Evolutionary conservation across 2,797 vertebrate species (phyloP).

Genomic region (Pyrocephalus nanus): DNA sequence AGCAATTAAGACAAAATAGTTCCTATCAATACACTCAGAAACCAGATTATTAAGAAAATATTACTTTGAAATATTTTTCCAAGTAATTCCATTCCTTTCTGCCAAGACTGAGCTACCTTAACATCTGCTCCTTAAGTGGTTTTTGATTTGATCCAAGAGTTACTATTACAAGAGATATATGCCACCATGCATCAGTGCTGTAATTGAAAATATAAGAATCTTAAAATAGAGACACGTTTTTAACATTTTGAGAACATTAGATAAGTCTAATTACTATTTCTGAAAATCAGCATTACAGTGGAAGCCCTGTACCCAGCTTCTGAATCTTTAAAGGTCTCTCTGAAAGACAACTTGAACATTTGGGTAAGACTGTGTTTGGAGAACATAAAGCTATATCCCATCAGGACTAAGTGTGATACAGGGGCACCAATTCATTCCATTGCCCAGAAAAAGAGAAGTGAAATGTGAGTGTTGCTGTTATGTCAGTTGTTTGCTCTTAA

Average conservation of each 20-base stretch:
- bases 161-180: rapidly evolving
- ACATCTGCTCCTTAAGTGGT: neutral
- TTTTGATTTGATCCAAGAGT: neutral
- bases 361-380: neutral
- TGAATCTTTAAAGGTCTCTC: neutral
- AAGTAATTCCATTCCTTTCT: neutral
- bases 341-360: neutral
- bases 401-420: neutral
- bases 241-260: neutral
- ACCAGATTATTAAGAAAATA: neutral
- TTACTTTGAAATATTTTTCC: neutral
- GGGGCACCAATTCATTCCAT: neutral
- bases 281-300: neutral
- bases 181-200: neutral
- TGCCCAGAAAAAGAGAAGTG: neutral
- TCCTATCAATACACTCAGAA: neutral
- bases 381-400: neutral
- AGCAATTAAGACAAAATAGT: neutral
- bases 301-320: neutral
- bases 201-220: neutral
- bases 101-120: neutral
- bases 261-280: neutral
- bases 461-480: neutral
- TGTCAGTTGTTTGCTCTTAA: neutral
- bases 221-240: neutral